Conservation (phyloP, 2,113 vertebrate species). For the Ursus arctos region DNA sequence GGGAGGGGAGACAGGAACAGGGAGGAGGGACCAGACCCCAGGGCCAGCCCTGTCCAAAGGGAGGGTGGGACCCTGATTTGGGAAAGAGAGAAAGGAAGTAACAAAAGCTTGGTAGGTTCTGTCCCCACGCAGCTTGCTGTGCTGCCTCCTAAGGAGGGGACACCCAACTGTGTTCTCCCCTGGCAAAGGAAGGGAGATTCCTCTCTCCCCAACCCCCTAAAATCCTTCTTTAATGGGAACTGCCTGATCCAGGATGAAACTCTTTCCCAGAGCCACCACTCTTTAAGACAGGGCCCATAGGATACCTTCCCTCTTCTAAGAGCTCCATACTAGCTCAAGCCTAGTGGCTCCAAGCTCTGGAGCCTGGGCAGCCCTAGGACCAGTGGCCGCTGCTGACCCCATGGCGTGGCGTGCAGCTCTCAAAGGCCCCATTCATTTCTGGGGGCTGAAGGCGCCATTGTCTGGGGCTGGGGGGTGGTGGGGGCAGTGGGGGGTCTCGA, state of each 20-base stretch:
- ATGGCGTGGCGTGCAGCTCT: slow-evolving; percentile 76
- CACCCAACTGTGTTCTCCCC: neutral
- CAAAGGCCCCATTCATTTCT: slow-evolving; percentile 82
- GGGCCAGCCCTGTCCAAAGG: slow-evolving; percentile 30
- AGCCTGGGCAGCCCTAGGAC: slow-evolving; percentile 57
- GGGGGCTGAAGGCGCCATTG: slow-evolving; percentile 84
- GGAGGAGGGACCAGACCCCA: slow-evolving; percentile 54
- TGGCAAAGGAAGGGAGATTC: neutral
- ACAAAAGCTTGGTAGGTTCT: slow-evolving; percentile 22
- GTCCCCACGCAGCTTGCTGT: neutral
- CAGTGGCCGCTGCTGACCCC: slow-evolving; percentile 80
- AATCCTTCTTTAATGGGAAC: slow-evolving; percentile 11
- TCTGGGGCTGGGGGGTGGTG: slow-evolving; percentile 24
- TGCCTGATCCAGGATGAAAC: neutral
- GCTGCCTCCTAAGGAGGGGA: neutral
- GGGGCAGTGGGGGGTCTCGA: slow-evolving; percentile 54
- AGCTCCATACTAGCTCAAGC: neutral
- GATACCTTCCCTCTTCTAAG: neutral
- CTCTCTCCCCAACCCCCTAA: neutral
- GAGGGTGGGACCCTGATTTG: neutral
- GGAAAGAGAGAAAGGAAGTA: neutral
- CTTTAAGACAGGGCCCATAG: neutral
- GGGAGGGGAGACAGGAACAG: slow-evolving; percentile 53
- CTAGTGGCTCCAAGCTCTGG: neutral
- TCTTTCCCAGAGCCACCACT: neutral